A percentile compares a stretch with the other conserved stretches of the same genome.
Conservation (phyloP, 53 echinoderm and acorn worm species). For the Crossaster papposus region DNA sequence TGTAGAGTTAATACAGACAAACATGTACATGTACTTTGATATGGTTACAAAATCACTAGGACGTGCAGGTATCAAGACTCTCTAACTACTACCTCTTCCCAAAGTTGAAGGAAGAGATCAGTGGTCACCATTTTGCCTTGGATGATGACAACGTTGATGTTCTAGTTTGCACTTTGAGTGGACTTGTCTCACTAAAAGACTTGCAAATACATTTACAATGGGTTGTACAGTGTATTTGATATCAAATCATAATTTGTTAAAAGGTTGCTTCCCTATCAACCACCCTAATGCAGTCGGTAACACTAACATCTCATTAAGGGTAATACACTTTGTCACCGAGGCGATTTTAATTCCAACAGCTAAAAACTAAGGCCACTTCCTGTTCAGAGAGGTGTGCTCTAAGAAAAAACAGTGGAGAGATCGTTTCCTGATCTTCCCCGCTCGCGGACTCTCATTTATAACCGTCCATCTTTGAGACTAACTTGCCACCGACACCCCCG, state of each 20-base stretch:
- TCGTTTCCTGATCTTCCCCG: slow-evolving; percentile 24
- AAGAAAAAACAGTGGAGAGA: slow-evolving; percentile 2
- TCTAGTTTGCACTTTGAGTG: neutral
- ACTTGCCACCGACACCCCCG: slow-evolving; percentile 34
- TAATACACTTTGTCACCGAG: slow-evolving; percentile 9
- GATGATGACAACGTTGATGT: no score
- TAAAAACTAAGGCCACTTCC: slow-evolving; percentile 47
- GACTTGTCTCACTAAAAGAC: neutral
- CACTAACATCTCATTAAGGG: neutral
- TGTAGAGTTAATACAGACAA: neutral
- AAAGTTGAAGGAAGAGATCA: no score
- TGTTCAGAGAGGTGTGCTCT: slow-evolving; percentile 6
- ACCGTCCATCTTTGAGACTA: slow-evolving; percentile 51
- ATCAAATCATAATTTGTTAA: slow-evolving; percentile 10
- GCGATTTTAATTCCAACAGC: slow-evolving; percentile 14
- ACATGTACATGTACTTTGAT: no score
- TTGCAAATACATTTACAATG: neutral
- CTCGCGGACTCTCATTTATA: slow-evolving; percentile 39
- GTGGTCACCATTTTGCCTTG: no score
- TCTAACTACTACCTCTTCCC: no score
- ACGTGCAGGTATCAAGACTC: no score
- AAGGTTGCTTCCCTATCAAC: neutral
- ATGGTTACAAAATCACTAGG: no score
- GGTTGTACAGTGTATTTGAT: neutral
- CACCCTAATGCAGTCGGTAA: neutral